Evolutionary conservation across 2,888 invertebrate genomes (phyloP).

Genomic region (Pachydiplax longipennis): DNA sequence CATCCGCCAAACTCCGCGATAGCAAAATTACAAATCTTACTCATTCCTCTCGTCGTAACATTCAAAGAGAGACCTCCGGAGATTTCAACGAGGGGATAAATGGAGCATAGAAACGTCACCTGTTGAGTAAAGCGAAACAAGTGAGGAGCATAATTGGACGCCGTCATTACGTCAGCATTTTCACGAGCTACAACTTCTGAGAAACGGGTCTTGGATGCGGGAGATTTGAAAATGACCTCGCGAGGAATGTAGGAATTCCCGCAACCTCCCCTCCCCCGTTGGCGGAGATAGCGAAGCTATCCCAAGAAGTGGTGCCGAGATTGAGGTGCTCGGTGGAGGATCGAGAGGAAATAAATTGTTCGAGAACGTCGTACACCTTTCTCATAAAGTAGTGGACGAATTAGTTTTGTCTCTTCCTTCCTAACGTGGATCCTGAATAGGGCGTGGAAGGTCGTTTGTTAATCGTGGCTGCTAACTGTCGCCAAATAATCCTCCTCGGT

Average conservation of each 20-base stretch:
- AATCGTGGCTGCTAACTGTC: background rate
- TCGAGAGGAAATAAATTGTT: background rate
- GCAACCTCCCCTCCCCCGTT: background rate
- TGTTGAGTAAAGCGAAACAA: background rate
- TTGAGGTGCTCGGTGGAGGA: no score
- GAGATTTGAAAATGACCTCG: slow-evolving; percentile 23
- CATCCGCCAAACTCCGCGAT: no score
- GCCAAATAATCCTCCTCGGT: background rate
- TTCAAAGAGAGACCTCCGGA: background rate
- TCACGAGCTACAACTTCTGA: background rate
- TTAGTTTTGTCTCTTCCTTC: background rate
- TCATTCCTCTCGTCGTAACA: no score
- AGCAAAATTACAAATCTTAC: no score
- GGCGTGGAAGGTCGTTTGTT: slow-evolving; percentile 1
- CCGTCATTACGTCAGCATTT: background rate
- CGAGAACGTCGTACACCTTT: background rate
- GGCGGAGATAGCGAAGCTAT: background rate
- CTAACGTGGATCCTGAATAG: background rate
- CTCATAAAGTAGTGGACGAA: background rate
- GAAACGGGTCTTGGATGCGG: background rate
- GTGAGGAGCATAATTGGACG: background rate
- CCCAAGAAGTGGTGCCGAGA: no score
- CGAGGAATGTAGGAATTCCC: slow-evolving; percentile 17
- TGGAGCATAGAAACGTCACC: background rate
- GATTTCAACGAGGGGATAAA: background rate